Conservation (phyloP, 1,140 invertebrate species). For the Tribolium madens region DNA sequence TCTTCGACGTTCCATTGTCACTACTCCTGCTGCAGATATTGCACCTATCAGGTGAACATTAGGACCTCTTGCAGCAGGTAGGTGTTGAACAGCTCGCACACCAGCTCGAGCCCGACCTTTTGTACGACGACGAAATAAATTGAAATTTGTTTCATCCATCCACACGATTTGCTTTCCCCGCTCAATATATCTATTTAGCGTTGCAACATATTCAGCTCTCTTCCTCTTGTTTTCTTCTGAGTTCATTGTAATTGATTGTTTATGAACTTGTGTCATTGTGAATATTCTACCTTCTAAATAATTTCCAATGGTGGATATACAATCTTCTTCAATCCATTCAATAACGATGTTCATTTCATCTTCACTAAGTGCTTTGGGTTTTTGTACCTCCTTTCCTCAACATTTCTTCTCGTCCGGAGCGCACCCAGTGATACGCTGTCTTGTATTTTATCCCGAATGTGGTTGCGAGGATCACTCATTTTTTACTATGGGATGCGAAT, state of each 20-base stretch:
- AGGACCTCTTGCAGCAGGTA: slow-evolving; percentile 17
- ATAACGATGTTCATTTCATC: no score
- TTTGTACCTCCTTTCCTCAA: no score
- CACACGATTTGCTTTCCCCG: slow-evolving; percentile 30
- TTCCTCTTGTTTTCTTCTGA: slow-evolving; percentile 26
- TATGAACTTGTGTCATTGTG: background rate
- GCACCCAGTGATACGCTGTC: no score
- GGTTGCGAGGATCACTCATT: no score
- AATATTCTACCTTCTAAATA: slow-evolving; percentile 2
- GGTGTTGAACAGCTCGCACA: slow-evolving; percentile 18
- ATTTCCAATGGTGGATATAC: slow-evolving; percentile 26
- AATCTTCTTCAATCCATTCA: no score
- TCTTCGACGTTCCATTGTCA: background rate
- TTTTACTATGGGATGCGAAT: no score
- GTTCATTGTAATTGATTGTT: slow-evolving; percentile 1
- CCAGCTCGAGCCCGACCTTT: slow-evolving; percentile 10
- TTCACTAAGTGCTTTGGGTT: no score
- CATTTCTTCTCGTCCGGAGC: no score
- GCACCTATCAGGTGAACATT: slow-evolving; percentile 35
- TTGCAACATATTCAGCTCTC: background rate
- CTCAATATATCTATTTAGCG: slow-evolving; percentile 8
- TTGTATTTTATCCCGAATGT: no score
- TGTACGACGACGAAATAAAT: slow-evolving; percentile 20
- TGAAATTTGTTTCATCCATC: background rate
- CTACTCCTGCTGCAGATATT: background rate